Percentiles rank a stretch among this genome's conserved stretches.
Conservation (phyloP, 2,888 invertebrate species). For the Hyposoter dolosus region DNA sequence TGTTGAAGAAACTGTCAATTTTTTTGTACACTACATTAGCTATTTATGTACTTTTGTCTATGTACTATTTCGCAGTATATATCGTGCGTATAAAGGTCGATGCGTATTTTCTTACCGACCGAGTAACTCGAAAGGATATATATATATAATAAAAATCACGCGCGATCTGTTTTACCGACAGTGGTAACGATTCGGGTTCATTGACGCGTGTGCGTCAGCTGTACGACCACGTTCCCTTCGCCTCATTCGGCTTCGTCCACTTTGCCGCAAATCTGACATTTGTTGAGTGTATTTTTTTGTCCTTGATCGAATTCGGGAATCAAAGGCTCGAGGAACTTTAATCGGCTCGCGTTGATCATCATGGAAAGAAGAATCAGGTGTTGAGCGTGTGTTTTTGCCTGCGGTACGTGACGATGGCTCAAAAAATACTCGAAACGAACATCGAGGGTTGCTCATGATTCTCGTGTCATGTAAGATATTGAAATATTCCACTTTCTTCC, state of each 20-base stretch:
- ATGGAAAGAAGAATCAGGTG: background rate
- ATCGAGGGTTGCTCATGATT: conserved; percentile 35
- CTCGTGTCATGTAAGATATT: conserved; percentile 59
- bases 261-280: conserved; percentile 39
- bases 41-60: conserved; percentile 36
- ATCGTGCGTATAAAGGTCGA: background rate
- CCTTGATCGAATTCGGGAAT: background rate
- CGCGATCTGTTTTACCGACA: background rate
- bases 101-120: background rate
- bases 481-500: background rate
- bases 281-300: background rate
- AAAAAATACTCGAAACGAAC: conserved; percentile 22
- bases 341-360: background rate
- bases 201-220: conserved; percentile 65
- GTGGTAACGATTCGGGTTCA: conserved; percentile 35
- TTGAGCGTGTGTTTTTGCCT: background rate
- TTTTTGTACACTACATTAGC: conserved; percentile 33
- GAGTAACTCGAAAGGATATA: background rate
- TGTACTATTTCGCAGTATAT: conserved; percentile 41
- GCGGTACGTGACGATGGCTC: background rate
- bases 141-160: background rate
- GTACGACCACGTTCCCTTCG: conserved; percentile 28
- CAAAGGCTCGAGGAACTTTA: background rate
- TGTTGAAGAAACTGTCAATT: conserved; percentile 7
- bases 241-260: conserved; percentile 47